Evolutionary conservation across 2,888 invertebrate species (phyloP), one percentile per base, ranked within the genome.

Genomic region (Psylliodes chrysocephalus): DNA sequence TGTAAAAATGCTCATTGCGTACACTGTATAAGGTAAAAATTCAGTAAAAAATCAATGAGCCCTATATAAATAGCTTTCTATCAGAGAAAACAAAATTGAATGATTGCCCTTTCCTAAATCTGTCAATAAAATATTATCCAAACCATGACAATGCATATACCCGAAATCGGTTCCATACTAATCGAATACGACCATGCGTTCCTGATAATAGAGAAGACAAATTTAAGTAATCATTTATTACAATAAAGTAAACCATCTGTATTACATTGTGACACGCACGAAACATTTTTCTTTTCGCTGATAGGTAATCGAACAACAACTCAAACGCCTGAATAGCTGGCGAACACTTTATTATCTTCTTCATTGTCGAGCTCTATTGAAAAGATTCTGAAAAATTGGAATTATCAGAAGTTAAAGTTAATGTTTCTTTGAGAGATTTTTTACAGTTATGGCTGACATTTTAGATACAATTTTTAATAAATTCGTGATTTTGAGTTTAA

Each of bases 271-370:
- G 47, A 46, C 62, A 59, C 62, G 62, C 65, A 59, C 57, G 28
- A 51, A 54, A 46, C 67, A 61, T 67, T 67, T 67, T 67, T 60
- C 67, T 63, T 61, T 56, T 64, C 61, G 47, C 47, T 60, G 67
- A 67, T 63, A 61, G 67, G 40, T 64, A 57, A 67, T 66, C 63
- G 60, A 60, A 55, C 40, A 53, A 46, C 62, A 61, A 65, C 63
- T 30, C 38, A 49, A 59, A 54, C 59, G 22, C 25, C 40, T 60
- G 53, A 54, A 54, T 53, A 35, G 46, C 60, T n/a, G 33, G 53
- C 19, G 22, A 53, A 19, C 52, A 52, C 49, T 35, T 28, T 14
- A 15, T 38, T 38, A 15, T 38, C 7, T 14, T 38, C 38, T n/a
- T 14, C 14, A 14, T 38, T 38, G 30, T n/a, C n/a, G n/a, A n/a